Base-by-base conservation (phyloP, 1,140 invertebrate genomes). In the Alviniconcha marisindica region DNA sequence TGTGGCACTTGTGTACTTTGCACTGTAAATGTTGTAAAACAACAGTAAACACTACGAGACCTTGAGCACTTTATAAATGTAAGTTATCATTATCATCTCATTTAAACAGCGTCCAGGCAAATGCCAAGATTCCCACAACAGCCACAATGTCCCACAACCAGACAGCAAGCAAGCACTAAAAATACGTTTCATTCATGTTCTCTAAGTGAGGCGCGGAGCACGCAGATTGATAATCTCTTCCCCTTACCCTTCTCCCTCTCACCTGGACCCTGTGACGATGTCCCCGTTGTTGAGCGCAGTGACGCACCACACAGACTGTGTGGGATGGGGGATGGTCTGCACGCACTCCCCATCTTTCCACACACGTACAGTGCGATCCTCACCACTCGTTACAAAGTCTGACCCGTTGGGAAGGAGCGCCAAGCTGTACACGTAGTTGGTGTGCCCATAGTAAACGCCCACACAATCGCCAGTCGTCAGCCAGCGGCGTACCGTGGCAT, bases 291-390 rank as follows among this genome's bases (percentile, higher is more conserved):
- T 88, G 28, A 99, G 91, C 82, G 95, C 95, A 79, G 95, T 94
- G 0, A 98, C 96, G 73, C 95, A 95, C 98, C 98, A 99, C 12
- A 99, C 95, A 33, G 97, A 97, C 78, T 96, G 95, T 1, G 96
- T 95, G 0, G 98, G 98, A 77, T 98, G 94, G 24, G 94, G 90
- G 40, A 99, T 95, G 0, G 96, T 96, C 88, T 97, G 95, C 40
- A 94, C 90, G 88, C 95, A 94, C 31, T 95, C 93, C 0, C 95
- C 95, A 44, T 95, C 94, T 81, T 94, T 86, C 97, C 98, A 99
- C 87, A 99, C 94, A 63, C 96, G 94, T 1, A 99, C 93, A n/a
- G 96, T 96, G 74, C 96, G 95, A 92, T 99, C 97, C 93, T 99
- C 98, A 44, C 97, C 88, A 79, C 88, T 85, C 38, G 88, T 90